A percentile compares a stretch with the other conserved stretches of the same genome.
Conservation (phyloP, 1,140 invertebrate species). For the Lepidostoma basale region DNA sequence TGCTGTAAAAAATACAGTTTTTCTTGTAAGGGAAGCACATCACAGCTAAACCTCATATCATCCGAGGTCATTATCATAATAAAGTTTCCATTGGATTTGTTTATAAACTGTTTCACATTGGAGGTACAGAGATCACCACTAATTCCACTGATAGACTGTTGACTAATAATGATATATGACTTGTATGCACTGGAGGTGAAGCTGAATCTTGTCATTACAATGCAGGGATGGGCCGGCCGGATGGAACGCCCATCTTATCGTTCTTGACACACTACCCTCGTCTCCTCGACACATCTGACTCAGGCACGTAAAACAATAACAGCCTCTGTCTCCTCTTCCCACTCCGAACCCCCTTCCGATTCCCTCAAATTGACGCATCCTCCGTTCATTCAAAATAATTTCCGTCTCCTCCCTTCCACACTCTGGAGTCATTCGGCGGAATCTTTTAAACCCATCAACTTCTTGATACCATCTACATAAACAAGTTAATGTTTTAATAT, state of each 20-base stretch:
- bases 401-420: neutral
- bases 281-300: slow-evolving; percentile 43
- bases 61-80: no score
- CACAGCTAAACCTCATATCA: no score
- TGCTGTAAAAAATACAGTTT: neutral
- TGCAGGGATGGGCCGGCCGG: slow-evolving; percentile 44
- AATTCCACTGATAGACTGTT: slow-evolving; percentile 29
- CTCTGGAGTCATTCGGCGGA: neutral
- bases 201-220: slow-evolving; percentile 42
- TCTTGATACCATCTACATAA: no score
- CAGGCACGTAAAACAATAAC: slow-evolving; percentile 46
- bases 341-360: neutral
- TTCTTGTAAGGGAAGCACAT: neutral
- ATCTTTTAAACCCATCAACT: no score
- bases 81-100: no score
- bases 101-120: neutral
- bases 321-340: slow-evolving; percentile 8
- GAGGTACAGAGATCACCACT: slow-evolving; percentile 14
- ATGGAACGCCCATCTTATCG: slow-evolving; percentile 42
- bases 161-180: slow-evolving; percentile 35
- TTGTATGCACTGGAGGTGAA: slow-evolving; percentile 43
- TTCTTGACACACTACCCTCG: slow-evolving; percentile 44
- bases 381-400: neutral
- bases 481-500: no score
- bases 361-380: neutral